phyloP scores from a whole-genome alignment of 2,797 vertebrate species.

The Cyclura pinguis region DNA sequence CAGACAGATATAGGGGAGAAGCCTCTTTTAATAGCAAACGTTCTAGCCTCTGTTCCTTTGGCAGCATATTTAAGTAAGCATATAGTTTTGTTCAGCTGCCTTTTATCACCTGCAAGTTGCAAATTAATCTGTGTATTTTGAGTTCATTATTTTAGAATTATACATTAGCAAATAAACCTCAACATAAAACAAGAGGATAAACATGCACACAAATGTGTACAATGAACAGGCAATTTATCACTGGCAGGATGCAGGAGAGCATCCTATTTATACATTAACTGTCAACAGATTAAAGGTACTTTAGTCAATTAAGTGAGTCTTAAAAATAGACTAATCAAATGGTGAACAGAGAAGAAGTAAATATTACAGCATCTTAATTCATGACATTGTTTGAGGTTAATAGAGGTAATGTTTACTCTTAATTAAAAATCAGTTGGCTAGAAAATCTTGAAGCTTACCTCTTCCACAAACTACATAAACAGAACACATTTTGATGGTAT shows the following conservation, averaged over 20 bases:
- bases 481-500: background rate
- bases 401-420: slow-evolving; percentile 16
- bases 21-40: background rate
- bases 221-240: slow-evolving; percentile 55
- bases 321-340: slow-evolving; percentile 30
- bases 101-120: slow-evolving; percentile 53
- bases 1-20: background rate
- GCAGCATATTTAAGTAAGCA: slow-evolving; percentile 46
- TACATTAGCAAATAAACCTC: background rate
- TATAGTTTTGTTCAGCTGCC: background rate
- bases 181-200: slow-evolving; percentile 4
- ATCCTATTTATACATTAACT: slow-evolving; percentile 54
- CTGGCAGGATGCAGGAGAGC: slow-evolving; percentile 40
- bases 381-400: slow-evolving; percentile 7
- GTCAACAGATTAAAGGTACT: slow-evolving; percentile 25
- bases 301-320: slow-evolving; percentile 23
- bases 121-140: background rate
- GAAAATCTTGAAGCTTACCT: background rate
- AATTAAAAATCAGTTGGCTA: slow-evolving; percentile 7
- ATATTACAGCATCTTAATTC: background rate
- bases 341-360: slow-evolving; percentile 2
- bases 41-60: background rate
- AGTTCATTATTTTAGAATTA: slow-evolving; percentile 30
- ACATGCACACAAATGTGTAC: background rate
- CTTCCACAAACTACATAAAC: background rate